Conservation (phyloP, 2,888 invertebrate species). For the Metacarcinus magister region DNA sequence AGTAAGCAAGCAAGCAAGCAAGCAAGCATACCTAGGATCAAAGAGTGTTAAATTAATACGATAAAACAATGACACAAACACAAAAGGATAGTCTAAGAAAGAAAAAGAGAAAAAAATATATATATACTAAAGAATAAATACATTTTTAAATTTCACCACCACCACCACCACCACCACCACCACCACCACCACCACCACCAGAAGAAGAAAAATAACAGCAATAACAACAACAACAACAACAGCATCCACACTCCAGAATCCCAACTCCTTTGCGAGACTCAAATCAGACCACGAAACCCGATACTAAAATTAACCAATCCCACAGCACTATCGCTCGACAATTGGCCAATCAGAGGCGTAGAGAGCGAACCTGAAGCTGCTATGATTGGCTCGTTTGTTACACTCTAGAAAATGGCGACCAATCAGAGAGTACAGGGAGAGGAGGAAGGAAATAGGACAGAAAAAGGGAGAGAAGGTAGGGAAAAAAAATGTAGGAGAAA, state of each 20-base stretch:
- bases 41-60: background rate
- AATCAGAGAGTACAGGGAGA: background rate
- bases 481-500: background rate
- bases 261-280: background rate
- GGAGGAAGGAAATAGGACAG: background rate
- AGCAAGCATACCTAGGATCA: too few relatives aligned
- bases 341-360: background rate
- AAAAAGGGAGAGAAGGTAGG: background rate
- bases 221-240: background rate
- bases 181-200: background rate
- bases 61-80: background rate
- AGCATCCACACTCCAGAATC: background rate
- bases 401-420: background rate
- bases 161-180: background rate
- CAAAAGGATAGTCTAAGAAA: background rate
- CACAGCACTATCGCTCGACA: background rate
- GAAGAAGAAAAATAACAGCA: background rate
- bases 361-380: background rate
- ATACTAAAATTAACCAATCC: background rate
- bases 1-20: too few relatives aligned
- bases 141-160: too few relatives aligned
- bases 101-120: background rate
- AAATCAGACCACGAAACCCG: background rate
- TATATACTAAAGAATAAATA: background rate
- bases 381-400: background rate